Evolutionary conservation across 2,797 vertebrate species (phyloP).

Genomic region (Sebastes minor): DNA sequence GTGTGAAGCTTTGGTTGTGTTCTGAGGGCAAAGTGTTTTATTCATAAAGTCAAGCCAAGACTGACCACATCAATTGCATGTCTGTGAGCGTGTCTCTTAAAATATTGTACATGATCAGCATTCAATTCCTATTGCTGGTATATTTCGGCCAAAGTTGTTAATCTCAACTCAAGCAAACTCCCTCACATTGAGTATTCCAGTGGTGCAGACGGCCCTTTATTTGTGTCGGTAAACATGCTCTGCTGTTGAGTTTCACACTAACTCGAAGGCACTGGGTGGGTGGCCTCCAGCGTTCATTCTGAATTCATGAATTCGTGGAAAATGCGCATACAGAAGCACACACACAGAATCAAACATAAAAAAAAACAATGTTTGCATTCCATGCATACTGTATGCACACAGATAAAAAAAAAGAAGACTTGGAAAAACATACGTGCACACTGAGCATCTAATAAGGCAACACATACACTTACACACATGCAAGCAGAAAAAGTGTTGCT

Average conservation of each 20-base stretch:
- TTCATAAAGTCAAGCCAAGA: neutral
- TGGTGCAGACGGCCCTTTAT: neutral
- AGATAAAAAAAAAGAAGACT: neutral
- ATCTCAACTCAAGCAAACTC: neutral
- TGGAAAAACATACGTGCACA: neutral
- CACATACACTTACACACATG: neutral
- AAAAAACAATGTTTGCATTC: neutral
- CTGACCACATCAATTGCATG: neutral
- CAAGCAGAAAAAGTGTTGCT: neutral
- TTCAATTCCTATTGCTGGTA: neutral
- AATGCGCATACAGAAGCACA: neutral
- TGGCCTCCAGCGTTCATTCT: conserved; percentile 28
- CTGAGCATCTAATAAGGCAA: neutral
- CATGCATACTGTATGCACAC: neutral
- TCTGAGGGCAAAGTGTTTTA: neutral
- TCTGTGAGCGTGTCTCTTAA: neutral
- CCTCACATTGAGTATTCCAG: neutral
- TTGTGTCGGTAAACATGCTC: conserved; percentile 13
- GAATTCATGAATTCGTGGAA: conserved; percentile 37
- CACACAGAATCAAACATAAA: neutral
- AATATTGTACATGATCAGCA: neutral
- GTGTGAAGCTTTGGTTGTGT: neutral
- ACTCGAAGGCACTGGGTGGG: neutral
- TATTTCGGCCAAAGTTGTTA: neutral
- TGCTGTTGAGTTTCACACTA: conserved; percentile 2